A percentile compares a stretch with the other conserved stretches of the same genome.
phyloP scores from a whole-genome alignment of 2,113 vertebrate species.

The Xyliphius kryptos region DNA sequence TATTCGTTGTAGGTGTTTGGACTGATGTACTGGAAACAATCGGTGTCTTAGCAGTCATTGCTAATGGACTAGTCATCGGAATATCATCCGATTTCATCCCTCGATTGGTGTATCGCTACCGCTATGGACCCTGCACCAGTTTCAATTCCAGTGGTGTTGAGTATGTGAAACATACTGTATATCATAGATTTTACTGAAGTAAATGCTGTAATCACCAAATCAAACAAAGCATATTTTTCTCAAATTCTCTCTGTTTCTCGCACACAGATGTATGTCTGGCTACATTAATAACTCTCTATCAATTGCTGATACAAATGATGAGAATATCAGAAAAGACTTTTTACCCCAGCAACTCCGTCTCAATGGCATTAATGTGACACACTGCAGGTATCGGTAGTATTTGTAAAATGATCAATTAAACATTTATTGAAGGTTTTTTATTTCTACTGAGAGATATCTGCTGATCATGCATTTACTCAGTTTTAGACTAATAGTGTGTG shows the following conservation, averaged over 20 bases:
- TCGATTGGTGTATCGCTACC: constrained; percentile 89
- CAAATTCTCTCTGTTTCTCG: constrained; percentile 6
- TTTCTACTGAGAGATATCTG: too few species aligned
- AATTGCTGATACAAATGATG: constrained; percentile 49
- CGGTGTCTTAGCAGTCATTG: constrained; percentile 90
- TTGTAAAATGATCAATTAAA: neutral
- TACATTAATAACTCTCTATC: constrained; percentile 86
- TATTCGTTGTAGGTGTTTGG: constrained; percentile 80
- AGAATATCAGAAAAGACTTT: constrained; percentile 56
- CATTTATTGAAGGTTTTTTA: neutral
- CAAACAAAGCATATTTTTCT: too few species aligned
- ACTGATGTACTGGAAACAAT: constrained; percentile 91
- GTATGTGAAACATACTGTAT: constrained; percentile 9
- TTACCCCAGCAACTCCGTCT: constrained; percentile 16
- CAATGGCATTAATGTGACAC: constrained; percentile 39
- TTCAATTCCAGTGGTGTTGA: constrained; percentile 3
- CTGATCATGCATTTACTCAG: too few species aligned
- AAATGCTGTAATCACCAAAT: neutral
- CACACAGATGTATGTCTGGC: constrained; percentile 74
- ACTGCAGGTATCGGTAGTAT: constrained; percentile 85
- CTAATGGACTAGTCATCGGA: constrained; percentile 93
- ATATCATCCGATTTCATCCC: constrained; percentile 96
- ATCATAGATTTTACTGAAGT: neutral
- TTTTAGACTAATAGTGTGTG: too few species aligned
- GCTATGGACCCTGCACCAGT: constrained; percentile 86